Percentiles rank a stretch among this genome's conserved stretches.
phyloP scores from a whole-genome alignment of 1,140 invertebrate species.

The Oryctes rhinoceros region DNA sequence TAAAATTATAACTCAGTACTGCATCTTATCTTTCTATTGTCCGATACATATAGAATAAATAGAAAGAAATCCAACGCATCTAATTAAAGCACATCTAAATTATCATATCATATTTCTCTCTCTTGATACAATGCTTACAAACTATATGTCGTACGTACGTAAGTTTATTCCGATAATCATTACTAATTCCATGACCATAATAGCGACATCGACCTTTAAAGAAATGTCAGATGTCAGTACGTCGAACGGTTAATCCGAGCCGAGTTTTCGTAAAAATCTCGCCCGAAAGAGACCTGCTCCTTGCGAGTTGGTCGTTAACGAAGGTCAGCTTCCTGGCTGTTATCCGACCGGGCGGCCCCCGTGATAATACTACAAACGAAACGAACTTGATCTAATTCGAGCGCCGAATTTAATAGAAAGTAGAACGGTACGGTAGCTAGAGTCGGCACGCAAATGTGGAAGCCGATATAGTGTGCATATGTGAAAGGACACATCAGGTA shows the following conservation, averaged over 20 bases:
- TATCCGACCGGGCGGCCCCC: not conserved
- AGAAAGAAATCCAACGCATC: too few relatives aligned
- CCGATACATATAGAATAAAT: too few relatives aligned
- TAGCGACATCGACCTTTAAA: not conserved
- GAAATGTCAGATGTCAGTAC: conserved; percentile 5
- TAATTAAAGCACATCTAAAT: too few relatives aligned
- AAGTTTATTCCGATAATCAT: not conserved
- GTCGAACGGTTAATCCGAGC: not conserved
- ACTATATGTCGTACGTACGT: too few relatives aligned
- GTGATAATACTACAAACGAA: not conserved
- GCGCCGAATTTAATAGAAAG: not conserved
- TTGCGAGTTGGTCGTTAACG: not conserved
- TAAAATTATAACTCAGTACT: too few relatives aligned
- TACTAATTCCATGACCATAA: conserved; percentile 6
- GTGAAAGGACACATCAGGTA: too few relatives aligned
- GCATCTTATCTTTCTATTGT: too few relatives aligned
- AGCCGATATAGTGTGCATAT: too few relatives aligned
- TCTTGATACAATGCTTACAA: too few relatives aligned
- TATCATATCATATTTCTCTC: too few relatives aligned
- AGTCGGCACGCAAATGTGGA: too few relatives aligned
- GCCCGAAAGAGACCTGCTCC: not conserved
- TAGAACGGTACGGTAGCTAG: not conserved
- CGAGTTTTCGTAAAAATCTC: conserved; percentile 18
- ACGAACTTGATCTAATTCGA: conserved; percentile 6
- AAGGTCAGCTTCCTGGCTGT: not conserved